A percentile compares a stretch with the other conserved stretches of the same genome.
Conservation (phyloP, 2,113 vertebrate genomes). For the Lophius piscatorius region DNA sequence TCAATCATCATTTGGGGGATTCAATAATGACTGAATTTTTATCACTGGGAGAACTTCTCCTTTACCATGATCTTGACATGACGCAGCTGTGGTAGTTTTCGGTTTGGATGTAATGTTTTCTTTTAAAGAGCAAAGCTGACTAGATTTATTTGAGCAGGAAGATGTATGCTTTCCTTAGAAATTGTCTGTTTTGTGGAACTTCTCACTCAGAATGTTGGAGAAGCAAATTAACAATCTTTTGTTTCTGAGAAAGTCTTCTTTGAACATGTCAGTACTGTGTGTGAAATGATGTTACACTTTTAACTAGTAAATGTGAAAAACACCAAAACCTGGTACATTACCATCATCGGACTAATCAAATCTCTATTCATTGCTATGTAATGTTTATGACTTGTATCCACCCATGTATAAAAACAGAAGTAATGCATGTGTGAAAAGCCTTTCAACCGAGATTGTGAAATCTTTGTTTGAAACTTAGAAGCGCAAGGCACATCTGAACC, state of each 20-base stretch:
- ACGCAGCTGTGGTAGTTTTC: constrained; percentile 27
- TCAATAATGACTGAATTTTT: no score
- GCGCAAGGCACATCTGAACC: constrained; percentile 62
- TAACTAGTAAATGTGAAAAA: constrained; percentile 53
- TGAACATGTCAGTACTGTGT: constrained; percentile 4
- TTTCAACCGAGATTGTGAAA: constrained; percentile 49
- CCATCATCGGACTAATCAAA: constrained; percentile 46
- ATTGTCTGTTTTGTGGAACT: constrained; percentile 49
- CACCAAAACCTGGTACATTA: constrained; percentile 46
- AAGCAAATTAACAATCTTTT: constrained; percentile 34
- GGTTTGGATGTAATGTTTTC: constrained; percentile 43
- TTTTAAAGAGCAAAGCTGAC: constrained; percentile 68
- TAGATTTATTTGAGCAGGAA: constrained; percentile 54
- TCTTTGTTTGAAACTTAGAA: constrained; percentile 59
- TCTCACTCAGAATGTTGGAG: constrained; percentile 20
- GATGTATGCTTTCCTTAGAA: background rate
- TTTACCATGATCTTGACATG: constrained; percentile 53
- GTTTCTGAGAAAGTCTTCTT: constrained; percentile 33
- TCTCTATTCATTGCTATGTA: constrained; percentile 76
- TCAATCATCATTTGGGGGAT: no score
- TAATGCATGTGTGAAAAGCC: constrained; percentile 61
- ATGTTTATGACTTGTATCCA: constrained; percentile 73
- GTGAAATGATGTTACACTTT: constrained; percentile 13
- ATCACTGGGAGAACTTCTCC: no score
- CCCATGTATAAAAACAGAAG: constrained; percentile 54